Base-by-base conservation (phyloP, 2,797 vertebrate species). In the Dicrostonyx torquatus region DNA sequence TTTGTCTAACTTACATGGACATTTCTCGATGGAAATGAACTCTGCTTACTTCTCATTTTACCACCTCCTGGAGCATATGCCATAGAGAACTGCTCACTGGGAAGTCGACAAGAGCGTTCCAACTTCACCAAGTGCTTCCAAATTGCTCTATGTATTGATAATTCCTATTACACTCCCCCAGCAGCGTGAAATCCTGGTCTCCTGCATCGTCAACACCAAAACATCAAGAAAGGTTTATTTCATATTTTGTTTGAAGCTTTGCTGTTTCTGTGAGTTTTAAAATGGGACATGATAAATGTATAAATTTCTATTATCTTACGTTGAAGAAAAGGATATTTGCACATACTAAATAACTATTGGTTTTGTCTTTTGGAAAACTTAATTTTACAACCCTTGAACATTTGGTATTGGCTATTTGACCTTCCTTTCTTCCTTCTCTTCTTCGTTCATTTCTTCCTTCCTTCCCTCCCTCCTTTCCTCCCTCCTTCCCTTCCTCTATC, bases 41-140 rank as follows among this genome's bases (percentile, higher is more conserved):
- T 26, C n/a, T 83, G 31, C 6, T 89, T 66, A 26, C 45, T 95
- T 92, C n/a, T 79, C 43, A 40, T 78, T 87, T 92, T 92, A 31
- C 13, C 14, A 18, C 20, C 15, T 87, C 20, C 24, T 62, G 29
- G 34, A 37, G 3, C 68, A 70, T 22, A 34, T 31, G 15, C n/a
- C 2, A 83, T n/a, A 20, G 37, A 80, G 68, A 79, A 53, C 48
- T 84, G 43, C 55, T 13, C 5, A 0, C 40, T 89, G 40, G 10
- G 5, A 40, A 50, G 5, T 55, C 83, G 40, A 48, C 31, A 68
- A 31, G 13, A 43, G 58, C 10, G 4, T 40, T 73, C 60, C 77
- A 83, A 34, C 17, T 26, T 76, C 45, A 83, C 15, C 66, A 93
- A 77, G 43, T 60, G 66, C 58, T 89, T 60, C n/a, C 18, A 68